A percentile compares a stretch with the other conserved stretches of the same genome.
Evolutionary conservation across 37 sponge, comb jelly and placozoan genomes (phyloP).

Genomic region (Lycopodina hypogea): DNA sequence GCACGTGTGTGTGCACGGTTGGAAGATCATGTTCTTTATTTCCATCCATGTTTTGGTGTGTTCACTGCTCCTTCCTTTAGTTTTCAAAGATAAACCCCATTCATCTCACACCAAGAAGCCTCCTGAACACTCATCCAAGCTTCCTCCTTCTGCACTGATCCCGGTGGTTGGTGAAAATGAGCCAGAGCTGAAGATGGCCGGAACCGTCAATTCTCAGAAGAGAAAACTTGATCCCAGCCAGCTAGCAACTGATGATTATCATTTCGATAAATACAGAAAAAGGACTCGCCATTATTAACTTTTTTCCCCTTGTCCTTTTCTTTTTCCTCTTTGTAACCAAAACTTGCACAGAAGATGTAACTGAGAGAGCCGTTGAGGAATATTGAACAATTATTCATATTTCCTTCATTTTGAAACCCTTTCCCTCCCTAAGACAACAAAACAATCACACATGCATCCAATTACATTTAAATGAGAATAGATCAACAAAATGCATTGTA

Average conservation of each 20-base stretch:
- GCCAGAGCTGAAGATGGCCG: constrained; percentile 48
- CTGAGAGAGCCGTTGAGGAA: too few relatives aligned
- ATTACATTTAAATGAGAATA: too few relatives aligned
- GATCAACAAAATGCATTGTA: too few relatives aligned
- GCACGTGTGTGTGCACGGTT: background rate
- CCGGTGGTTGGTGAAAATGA: constrained; percentile 83
- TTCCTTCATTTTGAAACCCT: too few relatives aligned
- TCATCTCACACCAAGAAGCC: background rate
- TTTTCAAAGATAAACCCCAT: constrained; percentile 40
- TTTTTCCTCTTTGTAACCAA: too few relatives aligned
- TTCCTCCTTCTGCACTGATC: constrained; percentile 34
- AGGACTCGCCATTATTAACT: constrained; percentile 41
- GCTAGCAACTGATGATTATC: constrained; percentile 86
- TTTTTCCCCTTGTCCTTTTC: background rate
- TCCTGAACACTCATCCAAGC: constrained; percentile 8
- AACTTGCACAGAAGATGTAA: too few relatives aligned
- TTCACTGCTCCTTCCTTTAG: constrained; percentile 15
- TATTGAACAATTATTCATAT: too few relatives aligned
- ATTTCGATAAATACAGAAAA: constrained; percentile 88
- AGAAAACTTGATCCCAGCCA: constrained; percentile 49
- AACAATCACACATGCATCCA: too few relatives aligned
- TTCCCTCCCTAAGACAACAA: too few relatives aligned
- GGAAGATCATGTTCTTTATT: background rate
- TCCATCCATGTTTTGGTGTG: background rate
- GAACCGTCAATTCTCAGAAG: constrained; percentile 17